A percentile compares a stretch with the other conserved stretches of the same genome.
phyloP scores from a whole-genome alignment of 2,113 vertebrate genomes.

The Pteronura brasiliensis region DNA sequence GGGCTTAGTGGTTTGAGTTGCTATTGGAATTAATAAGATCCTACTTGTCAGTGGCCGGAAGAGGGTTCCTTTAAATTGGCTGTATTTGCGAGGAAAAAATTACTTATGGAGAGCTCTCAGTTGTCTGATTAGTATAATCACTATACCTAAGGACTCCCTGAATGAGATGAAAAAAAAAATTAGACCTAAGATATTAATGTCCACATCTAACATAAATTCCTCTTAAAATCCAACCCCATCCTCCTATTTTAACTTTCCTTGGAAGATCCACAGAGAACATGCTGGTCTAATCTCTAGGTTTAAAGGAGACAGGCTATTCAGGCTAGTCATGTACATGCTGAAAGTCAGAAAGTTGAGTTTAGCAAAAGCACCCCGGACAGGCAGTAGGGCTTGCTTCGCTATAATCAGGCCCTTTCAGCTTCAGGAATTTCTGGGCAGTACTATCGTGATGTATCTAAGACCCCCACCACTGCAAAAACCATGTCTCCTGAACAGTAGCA shows the following conservation, averaged over 20 bases:
- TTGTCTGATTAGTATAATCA: neutral
- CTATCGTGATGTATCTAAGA: neutral
- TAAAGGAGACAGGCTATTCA: neutral
- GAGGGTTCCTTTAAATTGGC: neutral
- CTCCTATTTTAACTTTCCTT: neutral
- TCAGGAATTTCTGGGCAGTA: neutral
- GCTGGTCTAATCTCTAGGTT: neutral
- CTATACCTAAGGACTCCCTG: neutral
- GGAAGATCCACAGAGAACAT: neutral
- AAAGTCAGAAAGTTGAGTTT: neutral
- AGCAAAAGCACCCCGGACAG: neutral
- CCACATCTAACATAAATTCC: neutral
- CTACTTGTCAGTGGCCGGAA: neutral
- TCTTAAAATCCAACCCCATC: neutral
- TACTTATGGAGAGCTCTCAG: neutral
- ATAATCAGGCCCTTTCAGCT: neutral
- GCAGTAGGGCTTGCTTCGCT: neutral
- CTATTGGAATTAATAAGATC: neutral
- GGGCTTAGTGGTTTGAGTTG: neutral
- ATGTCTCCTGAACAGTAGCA: neutral
- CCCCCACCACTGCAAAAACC: neutral
- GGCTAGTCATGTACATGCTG: neutral
- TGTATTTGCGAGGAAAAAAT: neutral
- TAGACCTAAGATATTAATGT: neutral
- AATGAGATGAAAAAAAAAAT: neutral